Conservation (phyloP, 2,113 vertebrate genomes). For the Euleptes europaea region DNA sequence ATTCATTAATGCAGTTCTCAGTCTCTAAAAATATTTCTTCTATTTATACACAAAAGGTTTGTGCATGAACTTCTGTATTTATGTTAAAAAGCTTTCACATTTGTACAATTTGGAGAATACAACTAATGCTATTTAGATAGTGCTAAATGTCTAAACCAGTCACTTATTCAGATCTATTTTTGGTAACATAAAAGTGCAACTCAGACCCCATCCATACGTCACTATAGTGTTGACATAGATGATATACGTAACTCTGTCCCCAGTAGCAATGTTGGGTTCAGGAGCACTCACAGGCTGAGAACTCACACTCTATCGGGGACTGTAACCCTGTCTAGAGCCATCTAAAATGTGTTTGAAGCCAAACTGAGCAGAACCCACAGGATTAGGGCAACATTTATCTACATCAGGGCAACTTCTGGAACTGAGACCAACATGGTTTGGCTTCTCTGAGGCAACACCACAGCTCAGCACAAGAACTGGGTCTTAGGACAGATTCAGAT, state of each 20-base stretch:
- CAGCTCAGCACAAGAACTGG: not conserved
- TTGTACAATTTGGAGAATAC: not conserved
- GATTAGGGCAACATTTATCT: not conserved
- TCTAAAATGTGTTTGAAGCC: too few relatives aligned
- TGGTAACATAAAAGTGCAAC: not conserved
- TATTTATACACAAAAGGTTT: not conserved
- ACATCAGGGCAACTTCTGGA: not conserved
- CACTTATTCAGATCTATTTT: not conserved
- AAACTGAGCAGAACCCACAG: not conserved
- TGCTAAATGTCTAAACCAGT: not conserved
- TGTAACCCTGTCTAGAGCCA: too few relatives aligned
- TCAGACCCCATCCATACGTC: not conserved
- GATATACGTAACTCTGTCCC: too few relatives aligned
- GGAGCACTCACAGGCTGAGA: too few relatives aligned
- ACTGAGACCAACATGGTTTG: not conserved
- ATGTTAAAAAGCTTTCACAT: too few relatives aligned
- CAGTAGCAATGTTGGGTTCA: too few relatives aligned
- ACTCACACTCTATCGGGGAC: too few relatives aligned
- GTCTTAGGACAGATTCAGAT: not conserved
- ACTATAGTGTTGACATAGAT: not conserved
- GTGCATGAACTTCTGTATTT: not conserved
- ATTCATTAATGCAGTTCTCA: not conserved
- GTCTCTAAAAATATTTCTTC: not conserved
- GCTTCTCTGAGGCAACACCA: not conserved
- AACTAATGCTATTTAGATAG: not conserved